Base-by-base conservation (phyloP, 1,140 invertebrate species). In the Tetragnatha versicolor region DNA sequence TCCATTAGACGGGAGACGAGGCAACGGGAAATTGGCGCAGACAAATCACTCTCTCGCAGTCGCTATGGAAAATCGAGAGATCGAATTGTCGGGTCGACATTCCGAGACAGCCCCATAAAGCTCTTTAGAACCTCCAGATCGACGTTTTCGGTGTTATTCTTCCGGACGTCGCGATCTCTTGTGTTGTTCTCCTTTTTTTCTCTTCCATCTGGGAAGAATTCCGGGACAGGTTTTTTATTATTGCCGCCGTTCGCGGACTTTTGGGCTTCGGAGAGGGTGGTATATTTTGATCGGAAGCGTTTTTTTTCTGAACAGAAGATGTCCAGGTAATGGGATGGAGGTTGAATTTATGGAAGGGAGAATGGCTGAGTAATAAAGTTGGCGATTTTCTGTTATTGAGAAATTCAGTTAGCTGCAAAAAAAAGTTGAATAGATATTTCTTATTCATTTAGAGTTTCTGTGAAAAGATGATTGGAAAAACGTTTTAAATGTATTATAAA, bases 21-120 rank as follows among this genome's bases (percentile, higher is more conserved):
- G 55, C n/a, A 31, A 58, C 12, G 29, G 55, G 55, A 58, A 58
- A 58, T 58, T 58, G 55, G 29, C 31, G 20, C 29, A 33, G 55
- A 58, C 55, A 58, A 58, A 58, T 35, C 55, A 58, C 55, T 58
- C 35, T 58, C 12, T n/a, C n/a, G 55, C 27, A 58, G 12, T 58
- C 55, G 4, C 29, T 7, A 58, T 7, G 31, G 29, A 58, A 58
- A 4, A 33, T 31, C 14, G 33, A 31, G 9, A 31, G 29, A 58
- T 58, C 29, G 55, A 58, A 58, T 31, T 58, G 12, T 9, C n/a
- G 20, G 9, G 55, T 14, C 27, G 14, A 12, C 10, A 47, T 47
- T 47, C 20, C 2, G 1, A 47, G 10, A 12, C 0, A 5, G 42
- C 14, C 14, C 0, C 20, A 20, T 17, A 4, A 14, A 10, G 20